phyloP scores from a whole-genome alignment of 2,888 invertebrate genomes.

The Mylabris sibirica region DNA sequence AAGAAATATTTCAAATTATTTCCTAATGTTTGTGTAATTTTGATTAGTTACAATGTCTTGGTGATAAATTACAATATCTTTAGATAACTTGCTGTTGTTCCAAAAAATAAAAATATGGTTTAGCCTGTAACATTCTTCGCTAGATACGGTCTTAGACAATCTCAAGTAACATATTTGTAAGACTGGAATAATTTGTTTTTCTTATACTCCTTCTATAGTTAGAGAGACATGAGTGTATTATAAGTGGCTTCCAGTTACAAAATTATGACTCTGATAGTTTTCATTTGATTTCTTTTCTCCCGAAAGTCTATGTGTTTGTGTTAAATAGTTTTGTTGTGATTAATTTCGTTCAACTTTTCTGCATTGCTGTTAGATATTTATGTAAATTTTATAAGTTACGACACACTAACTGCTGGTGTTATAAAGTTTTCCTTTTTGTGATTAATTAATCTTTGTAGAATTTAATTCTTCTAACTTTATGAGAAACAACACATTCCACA shows the following conservation, averaged over 20 bases:
- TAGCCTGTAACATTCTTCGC: constrained; percentile 10
- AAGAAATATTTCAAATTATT: background rate
- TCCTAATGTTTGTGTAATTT: constrained; percentile 10
- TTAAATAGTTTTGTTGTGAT: background rate
- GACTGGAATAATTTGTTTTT: constrained; percentile 16
- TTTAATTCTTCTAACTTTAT: background rate
- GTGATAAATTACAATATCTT: constrained; percentile 14
- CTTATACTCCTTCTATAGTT: background rate
- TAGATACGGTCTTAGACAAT: constrained; percentile 5
- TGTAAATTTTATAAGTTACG: constrained; percentile 16
- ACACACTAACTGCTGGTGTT: constrained; percentile 9
- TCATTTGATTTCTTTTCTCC: background rate
- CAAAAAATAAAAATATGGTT: constrained; percentile 11
- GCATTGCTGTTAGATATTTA: constrained; percentile 17
- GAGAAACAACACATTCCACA: constrained; percentile 12
- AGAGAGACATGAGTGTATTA: constrained; percentile 12
- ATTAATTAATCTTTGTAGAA: constrained; percentile 11
- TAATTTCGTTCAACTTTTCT: constrained; percentile 18
- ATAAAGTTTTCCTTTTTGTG: constrained; percentile 8
- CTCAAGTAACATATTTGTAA: constrained; percentile 17
- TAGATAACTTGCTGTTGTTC: constrained; percentile 11
- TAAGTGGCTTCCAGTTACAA: constrained; percentile 18
- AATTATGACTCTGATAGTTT: constrained; percentile 12
- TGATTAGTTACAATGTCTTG: constrained; percentile 3
- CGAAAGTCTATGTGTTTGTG: no score